Conservation (phyloP, 2,797 vertebrate species). For the Acridotheres tristis region DNA sequence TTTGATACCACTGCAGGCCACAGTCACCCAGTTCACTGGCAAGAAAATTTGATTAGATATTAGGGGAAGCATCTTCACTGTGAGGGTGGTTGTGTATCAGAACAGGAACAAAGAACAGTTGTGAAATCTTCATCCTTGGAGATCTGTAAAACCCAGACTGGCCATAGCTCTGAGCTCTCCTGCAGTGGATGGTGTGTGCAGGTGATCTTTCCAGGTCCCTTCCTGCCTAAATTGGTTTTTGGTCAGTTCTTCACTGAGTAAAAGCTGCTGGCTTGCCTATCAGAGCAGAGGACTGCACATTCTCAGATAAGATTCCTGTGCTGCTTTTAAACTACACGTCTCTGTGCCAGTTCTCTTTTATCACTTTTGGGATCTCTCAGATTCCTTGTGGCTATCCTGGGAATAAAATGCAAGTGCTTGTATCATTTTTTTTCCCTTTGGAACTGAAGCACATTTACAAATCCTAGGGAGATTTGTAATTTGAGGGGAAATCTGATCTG, state of each 20-base stretch:
- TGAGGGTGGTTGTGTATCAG: background rate
- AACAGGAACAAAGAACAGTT: background rate
- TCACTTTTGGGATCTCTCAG: background rate
- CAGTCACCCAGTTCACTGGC: background rate
- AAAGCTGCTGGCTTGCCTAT: background rate
- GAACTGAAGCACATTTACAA: background rate
- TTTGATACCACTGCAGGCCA: background rate
- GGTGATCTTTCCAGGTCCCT: background rate
- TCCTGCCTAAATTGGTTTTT: background rate
- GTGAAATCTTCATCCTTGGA: background rate
- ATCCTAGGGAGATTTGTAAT: background rate
- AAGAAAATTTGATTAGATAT: background rate
- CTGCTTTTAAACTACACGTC: background rate
- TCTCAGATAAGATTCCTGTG: background rate
- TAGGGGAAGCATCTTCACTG: background rate
- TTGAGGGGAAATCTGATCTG: background rate
- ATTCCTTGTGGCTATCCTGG: background rate
- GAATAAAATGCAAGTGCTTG: background rate
- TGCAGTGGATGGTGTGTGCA: background rate
- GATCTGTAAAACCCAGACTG: background rate
- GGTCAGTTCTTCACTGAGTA: background rate
- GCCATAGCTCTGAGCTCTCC: background rate
- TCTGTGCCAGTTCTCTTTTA: background rate
- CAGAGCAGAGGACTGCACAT: background rate
- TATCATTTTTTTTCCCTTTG: background rate